phyloP scores from a whole-genome alignment of 2,888 invertebrate species.

The Xestia c-nigrum region DNA sequence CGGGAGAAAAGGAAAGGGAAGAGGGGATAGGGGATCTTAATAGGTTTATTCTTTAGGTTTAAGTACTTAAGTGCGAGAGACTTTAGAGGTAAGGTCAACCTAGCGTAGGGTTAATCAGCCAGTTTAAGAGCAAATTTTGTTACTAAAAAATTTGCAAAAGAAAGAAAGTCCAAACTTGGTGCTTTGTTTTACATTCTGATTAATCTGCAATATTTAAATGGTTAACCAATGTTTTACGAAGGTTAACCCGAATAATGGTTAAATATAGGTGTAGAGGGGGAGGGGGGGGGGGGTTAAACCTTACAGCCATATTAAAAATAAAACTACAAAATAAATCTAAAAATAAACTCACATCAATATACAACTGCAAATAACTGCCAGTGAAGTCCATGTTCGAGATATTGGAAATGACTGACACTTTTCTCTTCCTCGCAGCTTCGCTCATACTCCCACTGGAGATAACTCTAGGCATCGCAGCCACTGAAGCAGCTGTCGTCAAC shows the following conservation, averaged over 20 bases:
- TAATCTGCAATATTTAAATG: background rate
- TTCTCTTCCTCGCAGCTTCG: conserved; percentile 89
- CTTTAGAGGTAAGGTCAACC: too few species aligned
- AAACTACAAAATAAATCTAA: too few species aligned
- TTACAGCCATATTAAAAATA: background rate
- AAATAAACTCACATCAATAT: conserved; percentile 92
- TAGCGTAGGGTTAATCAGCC: too few species aligned
- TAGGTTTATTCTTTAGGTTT: too few species aligned
- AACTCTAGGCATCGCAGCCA: conserved; percentile 87
- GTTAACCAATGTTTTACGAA: background rate
- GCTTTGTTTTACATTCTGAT: background rate
- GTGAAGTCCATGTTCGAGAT: conserved; percentile 94
- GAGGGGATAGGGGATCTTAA: too few species aligned
- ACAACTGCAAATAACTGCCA: conserved; percentile 93
- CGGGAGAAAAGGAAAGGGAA: too few species aligned
- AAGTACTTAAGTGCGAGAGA: too few species aligned
- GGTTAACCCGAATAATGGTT: background rate
- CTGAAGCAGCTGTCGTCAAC: conserved; percentile 86
- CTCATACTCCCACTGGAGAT: conserved; percentile 89
- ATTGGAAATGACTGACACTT: conserved; percentile 93
- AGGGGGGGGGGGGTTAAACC: too few species aligned
- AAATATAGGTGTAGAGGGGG: too few species aligned
- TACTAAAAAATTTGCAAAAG: too few species aligned
- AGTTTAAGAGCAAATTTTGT: too few species aligned
- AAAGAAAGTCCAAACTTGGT: background rate